Base-by-base conservation (phyloP, 2,888 invertebrate species). In the Tanytarsus gracilentus region DNA sequence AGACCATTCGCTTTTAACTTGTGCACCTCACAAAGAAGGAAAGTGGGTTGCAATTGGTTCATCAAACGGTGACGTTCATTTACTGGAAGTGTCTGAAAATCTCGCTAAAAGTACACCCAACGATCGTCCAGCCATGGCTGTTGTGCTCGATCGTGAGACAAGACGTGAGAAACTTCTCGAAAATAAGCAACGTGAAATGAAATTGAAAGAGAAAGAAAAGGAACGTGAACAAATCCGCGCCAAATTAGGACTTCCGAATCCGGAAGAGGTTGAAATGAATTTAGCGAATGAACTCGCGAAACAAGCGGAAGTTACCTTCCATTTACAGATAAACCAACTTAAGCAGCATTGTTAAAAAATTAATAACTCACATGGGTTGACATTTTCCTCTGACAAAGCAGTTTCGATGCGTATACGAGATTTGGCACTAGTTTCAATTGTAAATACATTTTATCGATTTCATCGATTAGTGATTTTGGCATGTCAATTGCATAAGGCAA, bases 381-480 rank as follows among this genome's bases (percentile, higher is more conserved):
- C 30, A 50, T 4, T 59, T 64, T 4, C 63, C 62, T 67, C 14
- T 59, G 55, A 69, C 79, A 76, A 23, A 90, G 72, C 2, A 88
- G 76, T 70, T 86, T 86, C 40, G 86, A 81, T 0, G 89, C 84
- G 65, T 86, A 88, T 29, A 91, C 81, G 52, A 91, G 78, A 74
- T 89, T 88, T 50, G 87, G 87, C 16, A 91, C 83, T 8, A 91
- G 79, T 74, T 88, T 86, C 0, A 88, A 84, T 69, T 89, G 88
- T 16, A 85, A 73, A 69, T 90, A 91, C 66, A 76, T 75, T 64
- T 74, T 75, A 64, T 76, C 75, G 21, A 83, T 79, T 61, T 75
- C 74, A 21, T 76, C 75, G 26, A 72, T 68, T 5, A 75, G 71
- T 61, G 73, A 68, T 1, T 69, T 65, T 16, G 75, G 71, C 16